A percentile compares a stretch with the other conserved stretches of the same genome.
Evolutionary conservation across 2,113 vertebrate species (phyloP).

Genomic region (Edolisoma coerulescens): DNA sequence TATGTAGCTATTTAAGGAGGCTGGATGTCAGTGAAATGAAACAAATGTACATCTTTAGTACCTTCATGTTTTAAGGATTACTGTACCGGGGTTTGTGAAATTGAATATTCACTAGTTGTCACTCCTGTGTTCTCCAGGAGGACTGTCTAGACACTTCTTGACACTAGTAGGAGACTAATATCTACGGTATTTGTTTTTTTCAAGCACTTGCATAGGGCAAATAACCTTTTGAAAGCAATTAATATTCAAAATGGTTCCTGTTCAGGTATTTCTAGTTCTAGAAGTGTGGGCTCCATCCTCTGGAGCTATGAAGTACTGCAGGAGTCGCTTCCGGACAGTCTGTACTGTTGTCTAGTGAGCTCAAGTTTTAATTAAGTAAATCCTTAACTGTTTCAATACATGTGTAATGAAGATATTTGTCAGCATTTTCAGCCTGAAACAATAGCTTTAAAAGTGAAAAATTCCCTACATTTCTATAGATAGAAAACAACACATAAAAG

Average conservation of each 20-base stretch:
- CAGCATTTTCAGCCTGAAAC: neutral
- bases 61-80: neutral
- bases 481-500: neutral
- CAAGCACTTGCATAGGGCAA: accelerated
- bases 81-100: neutral
- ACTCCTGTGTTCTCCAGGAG: neutral
- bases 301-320: neutral
- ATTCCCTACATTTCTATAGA: neutral
- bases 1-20: neutral
- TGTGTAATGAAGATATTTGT: neutral
- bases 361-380: neutral
- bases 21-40: neutral
- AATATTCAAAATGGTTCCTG: neutral
- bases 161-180: neutral
- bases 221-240: neutral
- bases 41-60: neutral
- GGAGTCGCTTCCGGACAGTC: neutral
- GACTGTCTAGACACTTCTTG: neutral
- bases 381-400: neutral
- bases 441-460: neutral
- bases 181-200: neutral
- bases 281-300: neutral
- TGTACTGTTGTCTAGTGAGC: neutral
- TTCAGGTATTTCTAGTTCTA: neutral
- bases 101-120: neutral